Conservation (phyloP, 1,140 invertebrate genomes). For the Riptortus pedestris region DNA sequence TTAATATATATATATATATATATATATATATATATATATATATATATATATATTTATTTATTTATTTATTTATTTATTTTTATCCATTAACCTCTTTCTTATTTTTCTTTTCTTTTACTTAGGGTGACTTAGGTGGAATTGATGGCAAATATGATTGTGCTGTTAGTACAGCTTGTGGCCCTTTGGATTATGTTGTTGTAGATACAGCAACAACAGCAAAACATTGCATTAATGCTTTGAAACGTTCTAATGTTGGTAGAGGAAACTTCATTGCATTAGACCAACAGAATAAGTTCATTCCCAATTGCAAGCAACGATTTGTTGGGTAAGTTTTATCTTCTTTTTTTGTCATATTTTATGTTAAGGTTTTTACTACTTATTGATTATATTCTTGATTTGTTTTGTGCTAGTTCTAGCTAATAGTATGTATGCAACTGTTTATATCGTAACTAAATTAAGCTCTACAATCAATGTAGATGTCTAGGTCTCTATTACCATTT, state of each 20-base stretch:
- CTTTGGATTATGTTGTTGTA: slow-evolving; percentile 85
- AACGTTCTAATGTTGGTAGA: slow-evolving; percentile 60
- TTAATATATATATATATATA: background rate
- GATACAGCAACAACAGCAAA: slow-evolving; percentile 78
- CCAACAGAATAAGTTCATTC: slow-evolving; percentile 52
- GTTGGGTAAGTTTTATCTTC: slow-evolving; percentile 43
- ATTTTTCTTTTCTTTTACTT: slow-evolving; percentile 14
- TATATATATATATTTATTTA: background rate
- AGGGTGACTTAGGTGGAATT: slow-evolving; percentile 94
- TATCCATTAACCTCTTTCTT: background rate
- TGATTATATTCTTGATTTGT: no score
- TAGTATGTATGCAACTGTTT: no score
- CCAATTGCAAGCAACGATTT: slow-evolving; percentile 39
- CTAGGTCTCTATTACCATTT: no score
- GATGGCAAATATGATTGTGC: slow-evolving; percentile 91
- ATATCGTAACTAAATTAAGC: no score
- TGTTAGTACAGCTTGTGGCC: slow-evolving; percentile 84
- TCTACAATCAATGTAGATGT: no score
- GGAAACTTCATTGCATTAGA: slow-evolving; percentile 66
- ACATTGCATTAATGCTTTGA: slow-evolving; percentile 73
- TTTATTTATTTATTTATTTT: background rate
- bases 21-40: background rate
- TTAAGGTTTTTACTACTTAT: background rate
- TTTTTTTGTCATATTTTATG: slow-evolving; percentile 11
- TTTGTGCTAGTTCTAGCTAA: no score